Conservation (phyloP, 2,113 vertebrate genomes). For the Atrichornis clamosus region DNA sequence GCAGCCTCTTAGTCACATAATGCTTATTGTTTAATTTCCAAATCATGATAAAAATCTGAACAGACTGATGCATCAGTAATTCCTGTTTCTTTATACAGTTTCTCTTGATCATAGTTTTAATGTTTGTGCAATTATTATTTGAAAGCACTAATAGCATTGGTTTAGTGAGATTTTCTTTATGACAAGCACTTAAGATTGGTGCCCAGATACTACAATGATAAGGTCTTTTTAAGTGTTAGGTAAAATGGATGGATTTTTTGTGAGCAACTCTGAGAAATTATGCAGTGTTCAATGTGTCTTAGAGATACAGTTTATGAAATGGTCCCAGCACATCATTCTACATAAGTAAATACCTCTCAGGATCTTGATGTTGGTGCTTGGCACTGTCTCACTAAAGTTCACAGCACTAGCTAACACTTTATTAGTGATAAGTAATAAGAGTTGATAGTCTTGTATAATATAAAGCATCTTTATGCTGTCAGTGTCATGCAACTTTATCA, state of each 20-base stretch:
- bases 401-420: not conserved
- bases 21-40: slow-evolving; percentile 43
- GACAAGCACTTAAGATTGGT: slow-evolving; percentile 36
- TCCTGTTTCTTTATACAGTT: slow-evolving; percentile 4
- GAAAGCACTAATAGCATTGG: slow-evolving; percentile 39
- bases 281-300: not conserved
- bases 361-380: not conserved
- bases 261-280: not conserved
- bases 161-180: slow-evolving; percentile 47
- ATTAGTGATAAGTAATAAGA: slow-evolving; percentile 9
- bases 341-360: slow-evolving; percentile 8
- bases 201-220: not conserved
- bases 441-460: not conserved
- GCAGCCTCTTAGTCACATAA: not conserved
- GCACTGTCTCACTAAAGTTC: slow-evolving; percentile 9
- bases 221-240: not conserved
- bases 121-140: slow-evolving; percentile 49
- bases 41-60: slow-evolving; percentile 28
- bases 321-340: not conserved
- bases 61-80: slow-evolving; percentile 1
- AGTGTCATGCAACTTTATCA: slow-evolving; percentile 68
- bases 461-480: slow-evolving; percentile 42
- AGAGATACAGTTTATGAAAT: not conserved
- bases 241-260: not conserved
- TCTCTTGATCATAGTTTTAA: slow-evolving; percentile 39